These are phyloP conservation scores for Agrilus cyanescens DNA, from an alignment of 2,888 invertebrate species.

Conservation along the genomic window DNA sequence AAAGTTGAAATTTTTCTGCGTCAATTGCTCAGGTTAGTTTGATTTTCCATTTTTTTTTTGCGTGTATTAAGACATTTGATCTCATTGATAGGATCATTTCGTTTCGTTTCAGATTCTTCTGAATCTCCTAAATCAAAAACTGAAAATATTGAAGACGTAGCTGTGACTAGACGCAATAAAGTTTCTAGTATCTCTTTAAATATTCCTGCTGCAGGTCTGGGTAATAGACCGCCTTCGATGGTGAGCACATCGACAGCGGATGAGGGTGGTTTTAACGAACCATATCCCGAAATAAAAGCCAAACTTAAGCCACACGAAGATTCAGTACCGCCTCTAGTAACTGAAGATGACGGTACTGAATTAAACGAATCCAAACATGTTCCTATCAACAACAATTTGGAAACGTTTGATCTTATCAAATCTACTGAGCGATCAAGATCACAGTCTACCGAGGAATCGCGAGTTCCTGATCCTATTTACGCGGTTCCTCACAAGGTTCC, in stretches of 20 bases:
- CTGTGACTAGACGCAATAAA: constrained; percentile 40
- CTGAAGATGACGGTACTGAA: constrained; percentile 22
- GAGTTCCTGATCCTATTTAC: background rate
- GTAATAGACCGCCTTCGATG: constrained; percentile 52
- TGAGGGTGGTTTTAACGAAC: constrained; percentile 62
- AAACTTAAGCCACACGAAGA: constrained; percentile 29
- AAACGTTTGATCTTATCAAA: no score
- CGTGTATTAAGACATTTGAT: background rate
- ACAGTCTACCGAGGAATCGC: no score
- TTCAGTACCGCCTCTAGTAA: constrained; percentile 7
- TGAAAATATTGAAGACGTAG: constrained; percentile 27
- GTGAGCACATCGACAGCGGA: constrained; percentile 47
- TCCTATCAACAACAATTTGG: no score
- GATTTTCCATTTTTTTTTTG: constrained; percentile 6
- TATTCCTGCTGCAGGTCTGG: constrained; percentile 50
- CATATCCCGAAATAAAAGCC: constrained; percentile 57
- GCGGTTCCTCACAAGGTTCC: constrained; percentile 27
- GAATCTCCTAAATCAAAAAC: constrained; percentile 22
- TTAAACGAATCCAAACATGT: constrained; percentile 3
- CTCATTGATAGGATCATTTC: background rate
- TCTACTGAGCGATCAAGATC: no score
- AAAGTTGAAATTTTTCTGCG: constrained; percentile 41
- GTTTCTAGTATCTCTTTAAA: constrained; percentile 49
- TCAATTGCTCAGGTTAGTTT: constrained; percentile 43
- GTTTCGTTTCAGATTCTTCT: constrained; percentile 20